These are phyloP conservation scores for Burhinus bistriatus DNA, from an alignment of 2,113 vertebrate species.

Conservation along the genomic window DNA sequence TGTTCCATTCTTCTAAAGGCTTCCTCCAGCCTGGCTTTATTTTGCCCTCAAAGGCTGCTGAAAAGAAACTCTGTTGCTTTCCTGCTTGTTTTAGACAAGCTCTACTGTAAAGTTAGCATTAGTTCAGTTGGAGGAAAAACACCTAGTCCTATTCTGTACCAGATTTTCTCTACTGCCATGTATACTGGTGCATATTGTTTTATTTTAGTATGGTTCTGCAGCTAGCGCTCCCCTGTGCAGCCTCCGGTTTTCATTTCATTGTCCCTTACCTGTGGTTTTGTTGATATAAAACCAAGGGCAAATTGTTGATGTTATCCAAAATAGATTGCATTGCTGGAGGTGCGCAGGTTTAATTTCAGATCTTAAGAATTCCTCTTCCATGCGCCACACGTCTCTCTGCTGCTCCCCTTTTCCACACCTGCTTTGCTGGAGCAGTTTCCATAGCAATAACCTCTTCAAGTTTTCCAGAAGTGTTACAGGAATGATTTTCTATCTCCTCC, in stretches of 20 bases:
- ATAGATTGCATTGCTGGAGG: neutral
- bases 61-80: neutral
- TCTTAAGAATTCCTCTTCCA: conserved; percentile 20
- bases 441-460: conserved; percentile 80
- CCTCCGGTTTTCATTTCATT: neutral
- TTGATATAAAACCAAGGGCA: conserved; percentile 35
- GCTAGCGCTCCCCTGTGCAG: neutral
- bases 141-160: neutral
- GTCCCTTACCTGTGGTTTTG: conserved; percentile 39
- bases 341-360: conserved; percentile 4
- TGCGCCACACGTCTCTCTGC: neutral
- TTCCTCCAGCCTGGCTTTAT: conserved; percentile 7
- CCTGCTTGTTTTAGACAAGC: neutral
- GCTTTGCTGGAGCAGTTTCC: conserved; percentile 72
- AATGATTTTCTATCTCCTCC: conserved; percentile 75
- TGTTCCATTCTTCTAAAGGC: conserved; percentile 4
- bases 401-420: conserved; percentile 9
- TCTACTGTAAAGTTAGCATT: neutral
- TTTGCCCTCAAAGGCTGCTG: neutral
- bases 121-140: neutral
- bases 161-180: neutral
- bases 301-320: conserved; percentile 51
- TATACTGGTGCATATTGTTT: neutral
- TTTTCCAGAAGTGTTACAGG: conserved; percentile 76
- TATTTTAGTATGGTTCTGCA: neutral